Evolutionary conservation across 2,888 invertebrate genomes (phyloP).

Genomic region (Lithophane leautieri): DNA sequence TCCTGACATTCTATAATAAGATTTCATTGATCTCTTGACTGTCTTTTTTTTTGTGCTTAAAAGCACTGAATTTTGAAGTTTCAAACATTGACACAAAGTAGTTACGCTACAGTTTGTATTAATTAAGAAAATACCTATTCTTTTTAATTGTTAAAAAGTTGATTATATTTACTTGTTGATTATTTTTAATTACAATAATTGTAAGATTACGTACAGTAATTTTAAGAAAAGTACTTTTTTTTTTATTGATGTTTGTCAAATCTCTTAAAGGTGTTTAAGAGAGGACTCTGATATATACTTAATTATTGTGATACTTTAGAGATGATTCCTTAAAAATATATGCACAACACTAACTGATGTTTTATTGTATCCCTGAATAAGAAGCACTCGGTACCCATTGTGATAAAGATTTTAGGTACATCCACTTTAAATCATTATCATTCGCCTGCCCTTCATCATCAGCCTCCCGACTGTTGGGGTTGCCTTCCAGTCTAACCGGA

Average conservation of each 20-base stretch:
- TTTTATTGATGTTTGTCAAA: not conserved
- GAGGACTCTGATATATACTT: not conserved
- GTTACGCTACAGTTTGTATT: not conserved
- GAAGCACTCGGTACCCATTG: not conserved
- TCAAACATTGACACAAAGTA: constrained; percentile 8
- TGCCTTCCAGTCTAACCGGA: too few species aligned
- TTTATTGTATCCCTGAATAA: not conserved
- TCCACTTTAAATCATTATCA: too few species aligned
- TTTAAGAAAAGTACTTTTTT: not conserved
- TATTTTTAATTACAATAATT: constrained; percentile 24
- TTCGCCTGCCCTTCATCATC: too few species aligned
- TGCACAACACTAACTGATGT: too few species aligned
- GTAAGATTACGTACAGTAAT: not conserved
- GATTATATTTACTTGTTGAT: constrained; percentile 42
- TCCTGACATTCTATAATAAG: not conserved
- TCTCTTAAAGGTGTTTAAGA: constrained; percentile 26
- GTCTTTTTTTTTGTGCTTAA: not conserved
- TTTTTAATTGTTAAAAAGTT: constrained; percentile 17
- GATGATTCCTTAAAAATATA: not conserved
- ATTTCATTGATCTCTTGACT: not conserved
- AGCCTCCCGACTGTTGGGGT: too few species aligned
- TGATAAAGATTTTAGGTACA: too few species aligned
- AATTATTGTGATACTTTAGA: not conserved
- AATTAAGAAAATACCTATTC: constrained; percentile 3
- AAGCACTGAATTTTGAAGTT: not conserved